Evolutionary conservation across 2,888 invertebrate species (phyloP).

Genomic region (Caenorhabditis parvicauda): DNA sequence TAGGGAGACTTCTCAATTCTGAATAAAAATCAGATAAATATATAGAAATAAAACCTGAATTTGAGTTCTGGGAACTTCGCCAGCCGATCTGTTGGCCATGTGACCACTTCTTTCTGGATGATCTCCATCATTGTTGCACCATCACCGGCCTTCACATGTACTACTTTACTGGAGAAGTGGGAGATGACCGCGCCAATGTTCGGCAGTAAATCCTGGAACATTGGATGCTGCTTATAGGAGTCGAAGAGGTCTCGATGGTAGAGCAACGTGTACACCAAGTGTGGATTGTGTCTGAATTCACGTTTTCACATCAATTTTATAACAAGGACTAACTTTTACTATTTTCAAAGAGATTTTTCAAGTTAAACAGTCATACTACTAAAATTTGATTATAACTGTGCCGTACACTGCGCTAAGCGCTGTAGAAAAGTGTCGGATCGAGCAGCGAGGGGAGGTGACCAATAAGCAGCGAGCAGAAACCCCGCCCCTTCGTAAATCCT

Average conservation of each 20-base stretch:
- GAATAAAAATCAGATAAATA: neutral
- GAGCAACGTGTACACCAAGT: slow-evolving; percentile 89
- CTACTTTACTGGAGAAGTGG: slow-evolving; percentile 40
- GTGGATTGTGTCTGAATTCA: slow-evolving; percentile 77
- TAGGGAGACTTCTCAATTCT: neutral
- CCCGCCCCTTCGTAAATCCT: too few species aligned
- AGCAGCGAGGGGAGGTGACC: too few species aligned
- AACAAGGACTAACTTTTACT: too few species aligned
- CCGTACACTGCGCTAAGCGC: too few species aligned
- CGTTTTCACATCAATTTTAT: too few species aligned
- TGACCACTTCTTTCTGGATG: slow-evolving; percentile 84
- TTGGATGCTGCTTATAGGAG: slow-evolving; percentile 80
- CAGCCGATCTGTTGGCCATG: slow-evolving; percentile 89
- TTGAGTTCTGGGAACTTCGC: slow-evolving; percentile 98
- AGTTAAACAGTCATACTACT: too few species aligned
- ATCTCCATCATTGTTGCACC: slow-evolving; percentile 65
- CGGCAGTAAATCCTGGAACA: slow-evolving; percentile 71
- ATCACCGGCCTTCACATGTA: slow-evolving; percentile 39
- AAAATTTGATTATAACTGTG: too few species aligned
- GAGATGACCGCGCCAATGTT: slow-evolving; percentile 44
- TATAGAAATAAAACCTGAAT: slow-evolving; percentile 70
- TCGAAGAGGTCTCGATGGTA: slow-evolving; percentile 89
- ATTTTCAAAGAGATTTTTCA: too few species aligned
- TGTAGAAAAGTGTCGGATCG: too few species aligned
- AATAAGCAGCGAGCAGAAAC: too few species aligned